phyloP scores from a whole-genome alignment of 2,113 vertebrate genomes.

The Periophthalmus modestus region DNA sequence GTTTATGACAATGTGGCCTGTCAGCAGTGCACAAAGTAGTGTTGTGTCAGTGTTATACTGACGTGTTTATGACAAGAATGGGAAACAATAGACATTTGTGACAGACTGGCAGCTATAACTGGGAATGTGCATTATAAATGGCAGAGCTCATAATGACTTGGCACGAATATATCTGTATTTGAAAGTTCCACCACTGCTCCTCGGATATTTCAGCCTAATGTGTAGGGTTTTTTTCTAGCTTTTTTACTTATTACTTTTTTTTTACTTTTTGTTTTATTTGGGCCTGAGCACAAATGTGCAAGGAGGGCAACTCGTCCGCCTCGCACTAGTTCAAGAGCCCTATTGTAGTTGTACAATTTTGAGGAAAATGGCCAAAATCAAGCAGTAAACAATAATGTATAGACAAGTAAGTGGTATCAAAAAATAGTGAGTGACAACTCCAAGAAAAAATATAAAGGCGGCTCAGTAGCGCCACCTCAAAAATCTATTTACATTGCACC shows the following conservation, averaged over 20 bases:
- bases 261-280: not conserved
- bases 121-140: not conserved
- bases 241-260: not conserved
- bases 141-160: not conserved
- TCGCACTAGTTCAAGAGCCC: no score
- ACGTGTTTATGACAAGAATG: conserved; percentile 14
- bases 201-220: not conserved
- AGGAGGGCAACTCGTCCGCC: no score
- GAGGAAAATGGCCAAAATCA: no score
- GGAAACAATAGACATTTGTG: not conserved
- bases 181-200: not conserved
- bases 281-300: no score
- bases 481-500: no score
- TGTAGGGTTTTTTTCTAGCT: not conserved
- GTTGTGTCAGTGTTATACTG: not conserved
- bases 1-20: conserved; percentile 17
- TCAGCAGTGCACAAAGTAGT: not conserved
- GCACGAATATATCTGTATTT: not conserved
- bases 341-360: no score
- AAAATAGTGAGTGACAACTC: no score
- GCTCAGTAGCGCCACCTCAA: no score
- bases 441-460: no score
- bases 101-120: not conserved
- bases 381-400: no score
- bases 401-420: no score